Conservation (phyloP, 2,797 vertebrate species). For the Sparidentex hasta region DNA sequence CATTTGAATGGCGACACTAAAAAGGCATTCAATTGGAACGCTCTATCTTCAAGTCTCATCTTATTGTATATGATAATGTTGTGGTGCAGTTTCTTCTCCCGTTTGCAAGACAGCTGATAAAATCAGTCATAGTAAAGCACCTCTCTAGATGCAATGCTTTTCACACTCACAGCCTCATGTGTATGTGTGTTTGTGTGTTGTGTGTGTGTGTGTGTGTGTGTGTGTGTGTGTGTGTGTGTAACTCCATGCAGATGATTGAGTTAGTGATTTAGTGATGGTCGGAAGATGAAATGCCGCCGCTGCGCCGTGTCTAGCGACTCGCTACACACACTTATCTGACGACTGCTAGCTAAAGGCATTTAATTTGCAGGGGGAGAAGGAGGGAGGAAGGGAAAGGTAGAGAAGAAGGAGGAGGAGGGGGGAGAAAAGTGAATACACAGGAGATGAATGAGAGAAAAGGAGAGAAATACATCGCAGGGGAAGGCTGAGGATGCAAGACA, state of each 20-base stretch:
- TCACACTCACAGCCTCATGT: slow-evolving; percentile 18
- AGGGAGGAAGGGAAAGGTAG: slow-evolving; percentile 25
- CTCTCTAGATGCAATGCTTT: slow-evolving; percentile 58
- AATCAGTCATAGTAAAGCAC: slow-evolving; percentile 77
- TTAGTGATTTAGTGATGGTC: slow-evolving; percentile 79
- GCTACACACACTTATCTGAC: slow-evolving; percentile 77
- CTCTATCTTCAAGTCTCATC: slow-evolving; percentile 75
- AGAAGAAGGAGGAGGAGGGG: background rate
- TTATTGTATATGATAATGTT: slow-evolving; percentile 83
- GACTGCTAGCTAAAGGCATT: slow-evolving; percentile 73
- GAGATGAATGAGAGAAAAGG: slow-evolving; percentile 42
- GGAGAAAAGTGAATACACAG: slow-evolving; percentile 11
- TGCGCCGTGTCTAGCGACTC: slow-evolving; percentile 62
- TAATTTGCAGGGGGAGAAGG: slow-evolving; percentile 66
- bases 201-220: background rate
- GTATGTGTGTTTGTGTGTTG: background rate
- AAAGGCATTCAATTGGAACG: slow-evolving; percentile 74
- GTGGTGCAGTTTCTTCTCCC: slow-evolving; percentile 75
- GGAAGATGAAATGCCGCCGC: slow-evolving; percentile 77
- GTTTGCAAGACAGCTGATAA: slow-evolving; percentile 78
- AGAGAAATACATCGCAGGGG: slow-evolving; percentile 17
- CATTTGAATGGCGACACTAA: slow-evolving; percentile 79
- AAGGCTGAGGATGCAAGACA: slow-evolving; percentile 36
- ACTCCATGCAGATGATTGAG: slow-evolving; percentile 79
- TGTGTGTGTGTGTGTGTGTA: slow-evolving; percentile 14